phyloP scores from a whole-genome alignment of 2,888 invertebrate genomes.

The Brachypterus glaber region DNA sequence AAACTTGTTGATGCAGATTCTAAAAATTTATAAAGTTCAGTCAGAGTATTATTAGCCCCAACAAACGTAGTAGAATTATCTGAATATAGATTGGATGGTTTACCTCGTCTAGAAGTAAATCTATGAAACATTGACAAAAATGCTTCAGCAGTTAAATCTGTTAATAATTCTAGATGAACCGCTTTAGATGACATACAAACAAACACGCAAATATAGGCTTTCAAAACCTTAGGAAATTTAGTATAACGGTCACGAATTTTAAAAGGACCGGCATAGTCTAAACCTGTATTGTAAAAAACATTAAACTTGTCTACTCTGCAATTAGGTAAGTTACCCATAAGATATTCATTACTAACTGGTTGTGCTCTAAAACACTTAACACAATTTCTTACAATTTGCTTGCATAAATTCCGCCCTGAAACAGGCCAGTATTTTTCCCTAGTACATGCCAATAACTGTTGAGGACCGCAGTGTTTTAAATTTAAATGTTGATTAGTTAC shows the following conservation, averaged over 20 bases:
- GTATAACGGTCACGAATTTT: constrained; percentile 21
- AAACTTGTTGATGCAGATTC: too few species aligned
- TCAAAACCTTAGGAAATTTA: constrained; percentile 15
- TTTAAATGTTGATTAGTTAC: constrained; percentile 16
- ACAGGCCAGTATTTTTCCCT: constrained; percentile 25
- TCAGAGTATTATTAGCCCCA: too few species aligned
- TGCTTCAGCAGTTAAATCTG: too few species aligned
- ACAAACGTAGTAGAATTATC: too few species aligned
- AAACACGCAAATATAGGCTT: too few species aligned
- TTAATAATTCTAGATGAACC: too few species aligned
- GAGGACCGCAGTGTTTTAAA: too few species aligned
- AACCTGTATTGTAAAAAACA: constrained; percentile 24
- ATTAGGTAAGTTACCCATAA: constrained; percentile 25
- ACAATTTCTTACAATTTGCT: constrained; percentile 19
- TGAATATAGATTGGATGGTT: too few species aligned
- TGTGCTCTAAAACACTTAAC: constrained; percentile 20
- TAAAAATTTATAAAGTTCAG: too few species aligned
- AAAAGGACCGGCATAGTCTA: constrained; percentile 26
- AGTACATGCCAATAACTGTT: constrained; percentile 14
- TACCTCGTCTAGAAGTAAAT: too few species aligned
- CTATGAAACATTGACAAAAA: too few species aligned
- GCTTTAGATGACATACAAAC: too few species aligned
- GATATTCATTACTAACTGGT: constrained; percentile 14
- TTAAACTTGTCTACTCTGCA: constrained; percentile 15
- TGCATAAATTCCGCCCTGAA: constrained; percentile 19